Base-by-base conservation (phyloP, 2,888 invertebrate genomes). In the Hermaeophaga mercurialis region DNA sequence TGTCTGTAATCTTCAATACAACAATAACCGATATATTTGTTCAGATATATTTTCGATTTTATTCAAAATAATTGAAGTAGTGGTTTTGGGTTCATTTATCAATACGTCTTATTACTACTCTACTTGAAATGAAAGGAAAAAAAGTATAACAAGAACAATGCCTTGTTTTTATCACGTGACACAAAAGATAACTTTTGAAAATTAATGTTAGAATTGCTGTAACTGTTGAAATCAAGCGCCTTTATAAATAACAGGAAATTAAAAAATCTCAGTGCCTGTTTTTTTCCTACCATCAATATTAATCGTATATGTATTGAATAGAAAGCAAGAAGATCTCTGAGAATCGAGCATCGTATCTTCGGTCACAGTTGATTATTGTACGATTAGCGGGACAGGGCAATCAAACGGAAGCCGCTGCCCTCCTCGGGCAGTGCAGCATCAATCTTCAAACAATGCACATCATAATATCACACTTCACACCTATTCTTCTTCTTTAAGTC, bases 391-490 rank as follows among this genome's bases (percentile, higher is more conserved):
- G 63, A 63, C 68, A 67, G 68, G 66, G 75, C 70, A 75, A 74
- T 75, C 75, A 75, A 74, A 75, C 75, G 68, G 75, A 74, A 75
- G 75, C 75, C 75, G 75, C 72, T 72, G 68, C 70, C 69, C 72
- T 73, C 73, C 69, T 67, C 69, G 63, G 72, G 73, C 70, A 70
- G 69, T 71, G 38, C 48, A 34, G 34, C 75, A 75, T 76, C 73
- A 75, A 75, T 75, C 76, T 74, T 74, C 74, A 71, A 71, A 76
- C 75, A 76, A 76, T 76, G 70, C 73, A 71, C 70, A 70, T 75
- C 75, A 76, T 76, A 75, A 75, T 74, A 73, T 73, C 71, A 72
- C 72, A 75, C 71, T 74, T 75, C 73, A 70, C 73, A 74, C 73
- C 73, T 73, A 65, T 63, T 59, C 53, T 56, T 39, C 47, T 53